phyloP scores from a whole-genome alignment of 2,797 vertebrate genomes.

The Pteropus rufus region DNA sequence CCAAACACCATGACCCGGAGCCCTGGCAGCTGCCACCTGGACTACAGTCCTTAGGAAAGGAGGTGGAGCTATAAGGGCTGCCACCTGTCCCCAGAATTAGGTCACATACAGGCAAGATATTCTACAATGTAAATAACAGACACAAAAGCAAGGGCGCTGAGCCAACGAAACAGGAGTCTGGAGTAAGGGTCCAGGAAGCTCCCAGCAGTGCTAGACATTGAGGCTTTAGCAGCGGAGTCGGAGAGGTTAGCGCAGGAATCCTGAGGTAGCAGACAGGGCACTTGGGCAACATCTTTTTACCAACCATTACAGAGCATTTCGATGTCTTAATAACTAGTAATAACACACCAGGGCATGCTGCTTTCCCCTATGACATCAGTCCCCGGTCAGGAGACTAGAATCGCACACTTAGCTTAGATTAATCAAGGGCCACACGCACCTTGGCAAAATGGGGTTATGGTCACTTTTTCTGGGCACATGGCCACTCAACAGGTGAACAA shows the following conservation, averaged over 20 bases:
- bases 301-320: neutral
- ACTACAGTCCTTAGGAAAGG: neutral
- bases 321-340: neutral
- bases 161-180: neutral
- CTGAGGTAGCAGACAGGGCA: neutral
- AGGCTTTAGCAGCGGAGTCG: neutral
- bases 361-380: neutral
- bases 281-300: neutral
- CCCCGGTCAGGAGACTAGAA: neutral
- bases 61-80: neutral
- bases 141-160: neutral
- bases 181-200: neutral
- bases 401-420: neutral
- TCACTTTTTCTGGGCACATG: neutral
- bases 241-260: neutral
- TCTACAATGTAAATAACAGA: neutral
- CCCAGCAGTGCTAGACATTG: neutral
- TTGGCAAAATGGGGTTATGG: neutral
- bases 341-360: neutral
- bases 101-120: neutral
- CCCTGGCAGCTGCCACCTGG: neutral
- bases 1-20: rapidly evolving
- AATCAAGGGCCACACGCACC: neutral
- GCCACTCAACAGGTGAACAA: neutral
- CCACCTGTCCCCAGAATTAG: neutral